Base-by-base conservation (phyloP, 1,140 invertebrate genomes). In the Fopius arisanus region DNA sequence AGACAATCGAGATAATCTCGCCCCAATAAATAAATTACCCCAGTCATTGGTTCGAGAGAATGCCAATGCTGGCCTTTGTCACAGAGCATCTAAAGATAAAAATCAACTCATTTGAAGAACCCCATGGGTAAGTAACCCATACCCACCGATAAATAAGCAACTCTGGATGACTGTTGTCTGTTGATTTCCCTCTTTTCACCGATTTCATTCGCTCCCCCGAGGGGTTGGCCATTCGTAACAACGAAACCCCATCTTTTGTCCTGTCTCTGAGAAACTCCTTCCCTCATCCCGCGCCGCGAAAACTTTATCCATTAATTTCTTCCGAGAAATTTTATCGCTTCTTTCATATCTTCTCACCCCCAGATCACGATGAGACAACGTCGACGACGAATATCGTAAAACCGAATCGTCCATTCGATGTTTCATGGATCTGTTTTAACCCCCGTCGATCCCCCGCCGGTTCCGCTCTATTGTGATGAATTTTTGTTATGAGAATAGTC, bases 261-360 rank as follows among this genome's bases (percentile, higher is more conserved):
- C 33, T 7, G 5, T 33, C 28, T 12, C 29, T 7, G 14, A 65
- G n/a, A 33, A 16, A 41, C 37, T 68, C 66, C 26, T 41, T 43
- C 14, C 37, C 26, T 41, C 21, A 59, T 51, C 29, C 19, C 48
- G 16, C 12, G 9, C 41, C n/a, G 28, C 59, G 43, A 59, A 54
- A 75, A 75, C 63, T 75, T 75, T 72, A 12, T 51, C 70, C 74
- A 75, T 75, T 75, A 75, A 75, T 72, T 72, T 62, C 40, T 19
- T 41, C 63, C 28, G 65, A 54, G 62, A 75, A 75, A 75, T 75
- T 75, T 71, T 75, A 75, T 75, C 65, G 51, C 67, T 63, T 23
- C 59, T 69, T 70, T 68, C 43, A 70, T 66, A 70, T 71, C 41
- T 33, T 48, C 62, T 23, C 29, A 26, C 43, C 54, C 68, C 29